Percentiles rank a stretch among this genome's conserved stretches.
These are phyloP conservation scores for Athalia circularis DNA, from an alignment of 2,888 invertebrate species.

Conservation along the genomic window DNA sequence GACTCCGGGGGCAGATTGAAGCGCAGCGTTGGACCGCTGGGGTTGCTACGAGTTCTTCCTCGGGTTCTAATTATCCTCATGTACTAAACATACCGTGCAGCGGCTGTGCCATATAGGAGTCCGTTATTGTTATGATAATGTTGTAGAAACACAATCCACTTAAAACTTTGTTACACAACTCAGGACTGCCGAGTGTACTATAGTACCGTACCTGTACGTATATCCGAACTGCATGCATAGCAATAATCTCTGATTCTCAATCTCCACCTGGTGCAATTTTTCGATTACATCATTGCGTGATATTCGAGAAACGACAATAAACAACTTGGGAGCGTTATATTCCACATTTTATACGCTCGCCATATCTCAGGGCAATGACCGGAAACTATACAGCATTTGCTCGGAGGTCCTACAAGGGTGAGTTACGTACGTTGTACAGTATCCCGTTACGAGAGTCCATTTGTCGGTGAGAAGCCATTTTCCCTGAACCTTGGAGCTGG, in stretches of 20 bases:
- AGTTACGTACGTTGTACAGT: conserved; percentile 1
- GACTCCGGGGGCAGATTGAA: conserved; percentile 8
- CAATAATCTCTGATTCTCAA: not conserved
- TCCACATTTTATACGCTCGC: not conserved
- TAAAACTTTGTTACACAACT: conserved; percentile 29
- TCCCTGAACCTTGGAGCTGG: not conserved
- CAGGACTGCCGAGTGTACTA: not conserved
- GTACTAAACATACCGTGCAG: conserved; percentile 16
- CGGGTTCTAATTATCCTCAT: conserved; percentile 31
- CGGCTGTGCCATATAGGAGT: not conserved
- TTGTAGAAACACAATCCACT: conserved; percentile 32
- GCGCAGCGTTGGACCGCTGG: too few relatives aligned
- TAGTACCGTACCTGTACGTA: too few relatives aligned
- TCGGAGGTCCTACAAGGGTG: not conserved
- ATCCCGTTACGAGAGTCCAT: conserved; percentile 31
- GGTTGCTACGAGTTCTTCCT: not conserved
- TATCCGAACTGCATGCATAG: too few relatives aligned
- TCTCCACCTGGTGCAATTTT: not conserved
- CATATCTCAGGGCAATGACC: not conserved
- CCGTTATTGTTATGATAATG: conserved; percentile 28
- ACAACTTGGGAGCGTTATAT: not conserved
- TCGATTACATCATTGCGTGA: not conserved
- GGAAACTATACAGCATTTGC: conserved; percentile 4
- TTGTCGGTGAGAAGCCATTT: conserved; percentile 26
- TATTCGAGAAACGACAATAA: not conserved